Evolutionary conservation across 2,113 vertebrate genomes (phyloP).

Genomic region (Clarias gariepinus): DNA sequence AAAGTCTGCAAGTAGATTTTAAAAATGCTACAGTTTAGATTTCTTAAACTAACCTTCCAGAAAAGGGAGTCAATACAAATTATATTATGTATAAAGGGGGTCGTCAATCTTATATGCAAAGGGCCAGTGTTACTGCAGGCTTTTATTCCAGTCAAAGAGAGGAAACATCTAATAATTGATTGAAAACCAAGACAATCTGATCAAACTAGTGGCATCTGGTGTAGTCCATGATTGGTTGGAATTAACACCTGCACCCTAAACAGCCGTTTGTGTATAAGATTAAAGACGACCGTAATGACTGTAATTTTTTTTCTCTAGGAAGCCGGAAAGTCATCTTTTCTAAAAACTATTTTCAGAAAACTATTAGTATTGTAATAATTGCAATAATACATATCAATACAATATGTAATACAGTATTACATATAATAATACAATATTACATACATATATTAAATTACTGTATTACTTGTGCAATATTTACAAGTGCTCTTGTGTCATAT

Average conservation of each 20-base stretch:
- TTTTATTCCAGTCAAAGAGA: background rate
- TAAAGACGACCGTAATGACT: background rate
- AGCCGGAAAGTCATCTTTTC: too few species aligned
- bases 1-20: background rate
- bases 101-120: background rate
- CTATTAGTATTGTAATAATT: too few species aligned
- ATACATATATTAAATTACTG: too few species aligned
- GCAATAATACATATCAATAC: too few species aligned
- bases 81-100: background rate
- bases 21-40: background rate
- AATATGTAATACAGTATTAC: too few species aligned
- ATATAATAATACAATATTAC: too few species aligned
- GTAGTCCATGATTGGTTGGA: background rate
- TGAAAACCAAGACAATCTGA: background rate
- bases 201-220: background rate
- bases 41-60: background rate
- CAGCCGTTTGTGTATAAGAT: background rate
- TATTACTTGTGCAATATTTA: too few species aligned
- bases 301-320: too few species aligned
- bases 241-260: background rate
- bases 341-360: too few species aligned
- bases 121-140: background rate
- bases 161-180: background rate
- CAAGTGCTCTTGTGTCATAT: too few species aligned
- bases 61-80: background rate